phyloP scores from a whole-genome alignment of 2,797 vertebrate genomes.

The Pachyuromys duprasi region DNA sequence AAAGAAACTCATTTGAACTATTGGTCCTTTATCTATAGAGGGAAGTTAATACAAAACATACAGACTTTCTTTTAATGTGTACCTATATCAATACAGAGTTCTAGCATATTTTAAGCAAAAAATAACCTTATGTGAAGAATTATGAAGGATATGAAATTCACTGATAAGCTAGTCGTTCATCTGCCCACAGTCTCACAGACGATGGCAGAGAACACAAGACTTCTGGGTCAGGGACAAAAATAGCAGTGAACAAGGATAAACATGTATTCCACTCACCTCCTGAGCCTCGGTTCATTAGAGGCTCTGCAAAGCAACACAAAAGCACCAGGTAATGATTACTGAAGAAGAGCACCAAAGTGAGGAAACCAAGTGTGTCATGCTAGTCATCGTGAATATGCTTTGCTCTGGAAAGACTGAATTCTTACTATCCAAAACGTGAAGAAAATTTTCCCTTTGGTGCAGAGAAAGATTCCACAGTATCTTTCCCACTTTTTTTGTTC shows the following conservation, averaged over 20 bases:
- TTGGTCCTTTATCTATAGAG: neutral
- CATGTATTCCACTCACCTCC: neutral
- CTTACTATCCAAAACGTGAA: neutral
- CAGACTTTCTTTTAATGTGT: neutral
- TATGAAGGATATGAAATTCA: neutral
- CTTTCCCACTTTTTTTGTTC: neutral
- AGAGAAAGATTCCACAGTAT: neutral
- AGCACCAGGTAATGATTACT: neutral
- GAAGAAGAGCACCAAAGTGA: neutral
- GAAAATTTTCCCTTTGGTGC: neutral
- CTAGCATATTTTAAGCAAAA: neutral
- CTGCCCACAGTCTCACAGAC: neutral
- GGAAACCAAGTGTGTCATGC: neutral
- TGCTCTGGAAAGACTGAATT: neutral
- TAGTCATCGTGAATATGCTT: neutral
- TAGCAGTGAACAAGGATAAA: neutral
- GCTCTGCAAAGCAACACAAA: neutral
- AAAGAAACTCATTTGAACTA: neutral
- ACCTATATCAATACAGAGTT: neutral
- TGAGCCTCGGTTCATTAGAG: neutral
- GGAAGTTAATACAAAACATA: neutral
- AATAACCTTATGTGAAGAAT: neutral
- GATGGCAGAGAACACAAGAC: neutral
- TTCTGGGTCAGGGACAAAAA: neutral
- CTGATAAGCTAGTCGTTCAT: neutral